phyloP scores from a whole-genome alignment of 2,888 invertebrate genomes.

The Anoncus sp. region DNA sequence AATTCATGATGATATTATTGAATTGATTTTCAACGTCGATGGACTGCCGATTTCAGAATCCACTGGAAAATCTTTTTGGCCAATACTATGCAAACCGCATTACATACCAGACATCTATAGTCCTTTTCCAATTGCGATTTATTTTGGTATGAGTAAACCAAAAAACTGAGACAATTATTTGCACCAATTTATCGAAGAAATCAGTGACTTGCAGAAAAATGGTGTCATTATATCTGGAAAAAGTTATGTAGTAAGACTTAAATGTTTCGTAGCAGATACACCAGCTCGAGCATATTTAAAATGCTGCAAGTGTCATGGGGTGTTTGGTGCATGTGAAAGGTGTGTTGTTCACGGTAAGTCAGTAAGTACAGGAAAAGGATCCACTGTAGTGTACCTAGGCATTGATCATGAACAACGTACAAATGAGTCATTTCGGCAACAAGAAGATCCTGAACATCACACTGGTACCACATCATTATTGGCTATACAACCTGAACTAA shows the following conservation, averaged over 20 bases:
- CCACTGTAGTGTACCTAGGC: conserved; percentile 25
- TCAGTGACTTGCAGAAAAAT: conserved; percentile 48
- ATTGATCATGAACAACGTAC: neutral
- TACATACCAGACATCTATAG: conserved; percentile 54
- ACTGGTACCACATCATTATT: neutral
- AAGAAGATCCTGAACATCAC: neutral
- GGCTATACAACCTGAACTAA: no score
- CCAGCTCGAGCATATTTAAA: conserved; percentile 62
- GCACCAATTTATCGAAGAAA: conserved; percentile 57
- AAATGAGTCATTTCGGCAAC: conserved; percentile 4
- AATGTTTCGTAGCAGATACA: conserved; percentile 64
- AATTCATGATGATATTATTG: conserved; percentile 22
- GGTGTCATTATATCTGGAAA: conserved; percentile 55
- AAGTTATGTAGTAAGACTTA: conserved; percentile 49
- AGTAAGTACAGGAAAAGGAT: conserved; percentile 24
- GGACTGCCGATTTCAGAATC: conserved; percentile 61
- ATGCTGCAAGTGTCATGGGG: conserved; percentile 56
- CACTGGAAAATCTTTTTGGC: conserved; percentile 54
- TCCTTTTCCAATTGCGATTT: conserved; percentile 62
- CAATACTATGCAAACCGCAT: conserved; percentile 59
- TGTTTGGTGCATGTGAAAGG: conserved; percentile 61
- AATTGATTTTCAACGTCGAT: conserved; percentile 54
- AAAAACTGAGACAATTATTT: conserved; percentile 48
- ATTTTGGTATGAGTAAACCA: conserved; percentile 62
- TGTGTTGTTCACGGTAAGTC: conserved; percentile 26